Evolutionary conservation across 2,888 invertebrate species (phyloP), one percentile per base, ranked within the genome.

Genomic region (Spodoptera exigua): DNA sequence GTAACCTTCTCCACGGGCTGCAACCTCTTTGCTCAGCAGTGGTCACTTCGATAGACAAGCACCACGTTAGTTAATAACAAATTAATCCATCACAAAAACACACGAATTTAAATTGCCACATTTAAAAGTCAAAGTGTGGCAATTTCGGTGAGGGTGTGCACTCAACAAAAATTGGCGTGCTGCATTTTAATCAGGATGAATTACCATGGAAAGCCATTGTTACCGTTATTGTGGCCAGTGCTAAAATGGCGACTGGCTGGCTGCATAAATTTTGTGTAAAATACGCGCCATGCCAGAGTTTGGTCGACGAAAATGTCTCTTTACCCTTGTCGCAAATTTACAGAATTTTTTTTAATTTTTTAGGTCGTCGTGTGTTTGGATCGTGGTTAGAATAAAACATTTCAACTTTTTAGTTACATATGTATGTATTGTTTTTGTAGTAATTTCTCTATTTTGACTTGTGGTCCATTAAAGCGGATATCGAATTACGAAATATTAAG

Each of bases 251-350:
- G 46, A 27, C 48, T 2, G 43, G 2, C 49, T 21, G 7, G 45
- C 37, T 58, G 74, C 52, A 74, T 74, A 69, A 39, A 69, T 70
- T 73, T 56, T 9, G 48, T 18, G 36, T 59, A 36, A 44, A 67
- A 52, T 73, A 56, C 21, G 13, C 11, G 48, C 18, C 39, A 36
- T 0, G 34, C 40, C 53, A 17, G 12, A 14, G 63, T 53, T 14
- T 3, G 34, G 27, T 36, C 27, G 2, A 36, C 41, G 16, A 43
- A 27, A 46, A 10, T 21, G 13, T 21, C 7, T 0, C 7, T 46
- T 46, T 16, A 40, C 16, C 40, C 27, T 27, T 9, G 27, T 27
- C 27, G 27, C 27, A 27, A 27, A 27, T 27, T 27, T 27, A 9
- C 27, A 27, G 27, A 27, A 27, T 9, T 9, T 27, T 9, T 27